phyloP scores from a whole-genome alignment of 2,113 vertebrate species.

The Pteruthius melanotis region DNA sequence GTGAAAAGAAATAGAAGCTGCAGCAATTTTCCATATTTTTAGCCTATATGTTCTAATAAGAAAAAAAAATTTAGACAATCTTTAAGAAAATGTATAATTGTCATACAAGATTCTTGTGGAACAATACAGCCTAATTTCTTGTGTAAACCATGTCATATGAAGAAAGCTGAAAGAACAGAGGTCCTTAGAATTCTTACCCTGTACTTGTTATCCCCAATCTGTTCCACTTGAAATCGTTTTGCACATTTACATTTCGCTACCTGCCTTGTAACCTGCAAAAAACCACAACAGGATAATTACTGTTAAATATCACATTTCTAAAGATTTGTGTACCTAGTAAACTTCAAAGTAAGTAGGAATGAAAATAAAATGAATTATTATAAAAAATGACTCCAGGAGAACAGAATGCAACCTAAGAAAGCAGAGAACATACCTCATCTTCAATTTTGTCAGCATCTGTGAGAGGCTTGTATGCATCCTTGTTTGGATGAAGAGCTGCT shows the following conservation, averaged over 20 bases:
- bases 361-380: neutral
- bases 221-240: conserved; percentile 98
- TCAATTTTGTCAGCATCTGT: conserved; percentile 99
- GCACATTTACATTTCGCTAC: conserved; percentile 99
- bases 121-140: neutral
- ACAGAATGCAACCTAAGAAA: neutral
- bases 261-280: conserved; percentile 91
- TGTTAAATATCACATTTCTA: neutral
- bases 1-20: neutral
- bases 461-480: conserved; percentile 95
- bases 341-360: neutral
- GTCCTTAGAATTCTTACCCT: conserved; percentile 79
- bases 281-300: neutral
- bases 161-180: neutral
- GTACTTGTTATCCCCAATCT: conserved; percentile 99
- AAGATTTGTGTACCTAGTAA: neutral
- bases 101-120: neutral
- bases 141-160: neutral
- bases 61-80: neutral
- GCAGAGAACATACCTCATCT: conserved; percentile 84
- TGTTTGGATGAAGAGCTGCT: conserved; percentile 97
- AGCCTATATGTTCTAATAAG: neutral
- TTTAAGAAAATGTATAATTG: neutral
- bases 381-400: neutral
- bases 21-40: neutral